Conservation (phyloP, 2,888 invertebrate species). For the Troilus luridus region DNA sequence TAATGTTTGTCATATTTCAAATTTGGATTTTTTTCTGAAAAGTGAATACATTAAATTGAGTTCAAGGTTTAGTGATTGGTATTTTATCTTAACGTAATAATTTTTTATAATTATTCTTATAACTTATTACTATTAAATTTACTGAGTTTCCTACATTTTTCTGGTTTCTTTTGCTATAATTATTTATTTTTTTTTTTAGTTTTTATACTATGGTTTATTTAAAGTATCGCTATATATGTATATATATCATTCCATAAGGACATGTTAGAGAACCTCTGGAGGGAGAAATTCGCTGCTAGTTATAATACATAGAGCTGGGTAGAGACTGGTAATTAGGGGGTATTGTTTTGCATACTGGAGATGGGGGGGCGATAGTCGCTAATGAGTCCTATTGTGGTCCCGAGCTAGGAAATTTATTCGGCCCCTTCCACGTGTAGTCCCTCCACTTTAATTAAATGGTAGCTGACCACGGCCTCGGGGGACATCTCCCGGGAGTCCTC, state of each 20-base stretch:
- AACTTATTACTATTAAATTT: no score
- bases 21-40: no score
- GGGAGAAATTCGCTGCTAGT: constrained; percentile 35
- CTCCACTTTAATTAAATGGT: constrained; percentile 48
- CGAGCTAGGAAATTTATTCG: constrained; percentile 43
- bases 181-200: no score
- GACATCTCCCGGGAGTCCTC: not conserved
- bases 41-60: no score
- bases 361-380: constrained; percentile 33
- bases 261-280: not conserved
- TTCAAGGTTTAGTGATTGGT: no score
- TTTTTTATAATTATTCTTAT: no score
- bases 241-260: not conserved
- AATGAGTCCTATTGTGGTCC: constrained; percentile 36
- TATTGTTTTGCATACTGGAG: constrained; percentile 48
- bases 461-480: not conserved
- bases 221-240: not conserved
- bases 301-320: not conserved
- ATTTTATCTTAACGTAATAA: no score
- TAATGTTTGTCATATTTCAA: no score
- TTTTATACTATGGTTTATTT: not conserved
- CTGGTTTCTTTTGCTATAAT: no score
- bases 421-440: constrained; percentile 12
- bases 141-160: no score
- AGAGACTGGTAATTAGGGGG: constrained; percentile 45